phyloP scores from a whole-genome alignment of 2,797 vertebrate genomes.

The Anabacerthia variegaticeps region DNA sequence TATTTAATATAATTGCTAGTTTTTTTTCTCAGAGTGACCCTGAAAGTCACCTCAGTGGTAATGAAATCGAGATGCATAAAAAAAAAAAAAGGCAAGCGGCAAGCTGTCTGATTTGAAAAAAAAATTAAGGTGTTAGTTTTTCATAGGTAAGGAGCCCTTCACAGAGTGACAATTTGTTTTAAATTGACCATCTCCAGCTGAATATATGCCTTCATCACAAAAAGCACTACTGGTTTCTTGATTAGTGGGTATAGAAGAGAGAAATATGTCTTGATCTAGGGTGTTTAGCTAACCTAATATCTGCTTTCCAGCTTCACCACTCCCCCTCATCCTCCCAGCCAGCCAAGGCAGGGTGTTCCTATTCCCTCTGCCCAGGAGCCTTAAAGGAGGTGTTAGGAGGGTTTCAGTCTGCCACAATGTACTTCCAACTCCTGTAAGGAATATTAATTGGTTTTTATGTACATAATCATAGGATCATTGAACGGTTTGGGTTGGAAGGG shows the following conservation, averaged over 20 bases:
- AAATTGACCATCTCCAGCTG: conserved; percentile 2
- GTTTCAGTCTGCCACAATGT: background rate
- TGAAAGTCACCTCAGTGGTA: conserved; percentile 43
- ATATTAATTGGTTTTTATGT: background rate
- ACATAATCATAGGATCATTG: background rate
- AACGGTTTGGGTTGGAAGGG: background rate
- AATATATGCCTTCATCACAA: background rate
- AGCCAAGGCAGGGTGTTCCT: background rate
- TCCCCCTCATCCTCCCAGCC: background rate
- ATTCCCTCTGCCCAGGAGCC: background rate
- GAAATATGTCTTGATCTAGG: background rate
- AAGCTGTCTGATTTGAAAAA: conserved; percentile 35
- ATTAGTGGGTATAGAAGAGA: background rate
- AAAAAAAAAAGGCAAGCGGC: conserved; percentile 30
- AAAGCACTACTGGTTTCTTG: conserved; percentile 5
- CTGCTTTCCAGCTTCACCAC: background rate
- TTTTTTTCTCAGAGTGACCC: conserved; percentile 24
- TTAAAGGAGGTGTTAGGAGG: background rate
- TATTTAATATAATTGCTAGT: conserved; percentile 57
- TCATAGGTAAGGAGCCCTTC: conserved; percentile 26
- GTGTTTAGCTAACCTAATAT: background rate
- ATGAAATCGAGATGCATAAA: conserved; percentile 45
- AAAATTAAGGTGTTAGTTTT: conserved; percentile 29
- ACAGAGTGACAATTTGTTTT: background rate
- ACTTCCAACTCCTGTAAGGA: background rate